Evolutionary conservation across 2,888 invertebrate genomes (phyloP), one percentile per base, ranked within the genome.

Genomic region (Arrhopalites spinosus): DNA sequence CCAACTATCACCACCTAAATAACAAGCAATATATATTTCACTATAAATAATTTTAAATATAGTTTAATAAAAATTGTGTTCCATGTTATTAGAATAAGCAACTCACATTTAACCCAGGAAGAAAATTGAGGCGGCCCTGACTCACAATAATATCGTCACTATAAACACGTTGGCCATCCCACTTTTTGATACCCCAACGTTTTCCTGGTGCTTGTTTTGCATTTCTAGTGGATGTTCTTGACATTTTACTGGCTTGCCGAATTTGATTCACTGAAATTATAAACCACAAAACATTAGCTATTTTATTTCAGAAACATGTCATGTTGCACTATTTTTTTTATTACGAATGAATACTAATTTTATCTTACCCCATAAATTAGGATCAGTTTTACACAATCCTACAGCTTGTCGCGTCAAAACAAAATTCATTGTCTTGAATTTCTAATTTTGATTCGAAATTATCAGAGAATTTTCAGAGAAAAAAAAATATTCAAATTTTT

Each of bases 1-100:
- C 88, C 88, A 2, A 93, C 93, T 0, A 93, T 93, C 82, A 95
- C 95, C 95, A 95, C 3, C 36, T 85, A 53, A 87, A 87, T 43
- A 1, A 64, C 30, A 64, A n/a, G 17, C 3, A n/a, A 30, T n/a
- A 29, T 30, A 1, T 23, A 64, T 23, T 25, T 25, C 69, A 71
- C 27, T 17, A 17, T 67, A n/a, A 29, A 72, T 17, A n/a, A n/a
- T n/a, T n/a, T n/a, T n/a, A n/a, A n/a, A n/a, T n/a, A n/a, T n/a
- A n/a, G n/a, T n/a, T n/a, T n/a, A n/a, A n/a, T n/a, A n/a, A n/a
- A n/a, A n/a, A n/a, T n/a, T n/a, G n/a, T n/a, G n/a, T n/a, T n/a
- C n/a, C n/a, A n/a, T n/a, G n/a, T n/a, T n/a, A n/a, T n/a, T n/a
- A n/a, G n/a, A n/a, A n/a, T n/a, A n/a, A n/a, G n/a, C n/a, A n/a